These are phyloP conservation scores for Macrochelys suwanniensis DNA, from an alignment of 2,797 vertebrate genomes.

Conservation along the genomic window DNA sequence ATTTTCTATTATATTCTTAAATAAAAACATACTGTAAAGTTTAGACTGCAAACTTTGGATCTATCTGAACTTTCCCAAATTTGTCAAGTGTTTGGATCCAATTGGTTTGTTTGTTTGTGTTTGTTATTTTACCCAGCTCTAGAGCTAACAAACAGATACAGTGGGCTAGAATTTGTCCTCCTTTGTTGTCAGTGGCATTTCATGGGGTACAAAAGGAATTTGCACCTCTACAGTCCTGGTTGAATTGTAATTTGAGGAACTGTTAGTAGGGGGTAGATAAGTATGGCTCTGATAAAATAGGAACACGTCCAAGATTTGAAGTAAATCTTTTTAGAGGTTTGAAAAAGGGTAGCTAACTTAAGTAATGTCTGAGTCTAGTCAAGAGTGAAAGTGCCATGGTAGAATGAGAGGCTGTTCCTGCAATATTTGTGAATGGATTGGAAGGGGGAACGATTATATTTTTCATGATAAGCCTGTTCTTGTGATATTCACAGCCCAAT, in stretches of 20 bases:
- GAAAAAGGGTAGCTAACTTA: neutral
- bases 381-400: neutral
- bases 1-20: constrained; percentile 23
- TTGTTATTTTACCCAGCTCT: neutral
- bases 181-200: neutral
- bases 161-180: neutral
- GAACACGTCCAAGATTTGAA: neutral
- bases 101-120: neutral
- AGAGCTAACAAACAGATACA: neutral
- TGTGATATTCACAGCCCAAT: neutral
- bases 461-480: neutral
- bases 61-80: neutral
- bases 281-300: neutral
- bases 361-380: neutral
- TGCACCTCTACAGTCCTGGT: neutral
- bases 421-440: neutral
- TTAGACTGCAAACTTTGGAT: constrained; percentile 11
- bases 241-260: neutral
- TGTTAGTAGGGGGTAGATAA: neutral
- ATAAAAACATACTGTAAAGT: constrained; percentile 55
- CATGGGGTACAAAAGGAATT: neutral
- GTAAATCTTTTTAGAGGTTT: accelerated
- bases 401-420: neutral
- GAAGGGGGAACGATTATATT: neutral
- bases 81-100: neutral